Base-by-base conservation (phyloP, 2,113 vertebrate genomes). In the Merops nubicus region DNA sequence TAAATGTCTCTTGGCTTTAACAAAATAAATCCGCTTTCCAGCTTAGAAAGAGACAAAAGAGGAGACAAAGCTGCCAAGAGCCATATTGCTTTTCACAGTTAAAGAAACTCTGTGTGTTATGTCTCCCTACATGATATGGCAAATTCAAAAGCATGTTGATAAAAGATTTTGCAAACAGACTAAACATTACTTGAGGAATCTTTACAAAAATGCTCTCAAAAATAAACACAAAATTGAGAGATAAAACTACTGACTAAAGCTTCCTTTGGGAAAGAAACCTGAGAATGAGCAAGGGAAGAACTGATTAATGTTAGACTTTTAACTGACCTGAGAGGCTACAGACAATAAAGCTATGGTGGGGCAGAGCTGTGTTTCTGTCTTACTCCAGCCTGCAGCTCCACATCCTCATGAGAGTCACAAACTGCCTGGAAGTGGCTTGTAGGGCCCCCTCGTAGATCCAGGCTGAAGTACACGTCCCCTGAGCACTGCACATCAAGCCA, bases 141-240 rank as follows among this genome's bases (percentile, higher is more conserved):
- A 95, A 85, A 97, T 90, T 93, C 91, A 91, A 94, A 94, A 94
- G 69, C 16, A 10, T 94, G 92, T 94, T 97, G 88, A 97, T 90
- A 64, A 15, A 96, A 95, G 88, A 89, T 93, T 92, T 89, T 95
- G 76, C 91, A 96, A 95, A 97, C 70, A 97, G 96, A 97, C 97
- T 97, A 97, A 98, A 98, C 97, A 97, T 76, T 91, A 95, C 87
- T 95, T 77, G 69, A 81, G 57, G 79, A 94, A 91, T 73, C 93
- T 96, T 96, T 96, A 93, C 62, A 73, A 94, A 96, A 94, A 80
- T 94, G 54, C 70, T 64, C 83, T 72, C 79, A 91, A 93, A 92
- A 95, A 95, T 96, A 98, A 96, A 88, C 87, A 90, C 70, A 84
- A 92, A 94, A 76, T 40, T 59, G 92, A 94, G 83, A 95, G 57